Evolutionary conservation across 2,113 vertebrate genomes (phyloP), one percentile per base, ranked within the genome.

Genomic region (Copsychus sechellarum): DNA sequence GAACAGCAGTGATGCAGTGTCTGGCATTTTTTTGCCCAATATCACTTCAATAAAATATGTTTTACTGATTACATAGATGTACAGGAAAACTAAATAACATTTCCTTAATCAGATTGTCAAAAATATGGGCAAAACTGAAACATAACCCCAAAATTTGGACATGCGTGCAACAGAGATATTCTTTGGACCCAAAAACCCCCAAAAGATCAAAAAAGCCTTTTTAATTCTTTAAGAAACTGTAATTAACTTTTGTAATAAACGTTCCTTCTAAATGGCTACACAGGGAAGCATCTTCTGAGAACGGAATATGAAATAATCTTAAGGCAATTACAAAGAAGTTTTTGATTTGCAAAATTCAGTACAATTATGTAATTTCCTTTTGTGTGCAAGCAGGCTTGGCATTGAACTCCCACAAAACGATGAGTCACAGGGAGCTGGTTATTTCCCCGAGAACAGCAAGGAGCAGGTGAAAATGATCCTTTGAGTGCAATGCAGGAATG

Each of bases 281-380:
- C 53, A 74, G 86, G 70, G 88, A 95, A 82, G 42, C 81, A 87
- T 82, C n/a, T 74, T 92, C 81, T 90, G 72, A 74, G 92, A 91
- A 94, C 22, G 26, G 93, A 93, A 88, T 69, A 94, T 24, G 86
- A 84, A 97, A 90, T 96, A 90, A 96, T 90, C 38, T 81, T 90
- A 53, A 86, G 92, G 70, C 74, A 95, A 94, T 90, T 96, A 94
- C 94, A 96, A 93, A 93, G 80, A 48, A 73, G 58, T 90, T 80
- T 96, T 88, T 97, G 86, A 83, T 96, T 76, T 93, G 58, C 70
- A 93, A 22, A 97, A 89, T 95, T 69, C 66, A 90, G 90, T 90
- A 57, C 96, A 96, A 97, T 95, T 80, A 87, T 90, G 76, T 85
- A 83, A 94, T 94, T 97, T 96, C 57, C 87, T 69, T 96, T 96